Percentiles rank a stretch among this genome's conserved stretches.
Evolutionary conservation across 2,888 invertebrate species (phyloP).

Genomic region (Leptinotarsa tumamoca): DNA sequence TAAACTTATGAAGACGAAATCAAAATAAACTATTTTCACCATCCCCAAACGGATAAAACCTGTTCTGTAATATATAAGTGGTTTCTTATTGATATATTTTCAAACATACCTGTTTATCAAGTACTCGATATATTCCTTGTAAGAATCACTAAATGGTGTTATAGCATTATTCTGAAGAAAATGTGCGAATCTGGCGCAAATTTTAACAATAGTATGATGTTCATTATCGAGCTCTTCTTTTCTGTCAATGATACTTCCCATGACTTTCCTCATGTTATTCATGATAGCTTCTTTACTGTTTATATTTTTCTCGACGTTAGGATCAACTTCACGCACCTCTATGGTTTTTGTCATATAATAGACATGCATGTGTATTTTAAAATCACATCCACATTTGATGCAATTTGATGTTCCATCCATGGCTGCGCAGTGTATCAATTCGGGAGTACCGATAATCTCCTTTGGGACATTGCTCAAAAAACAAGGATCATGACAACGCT

Average conservation of each 20-base stretch:
- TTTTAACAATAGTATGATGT: constrained; percentile 52
- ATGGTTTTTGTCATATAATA: constrained; percentile 59
- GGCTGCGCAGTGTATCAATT: constrained; percentile 57
- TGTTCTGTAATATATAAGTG: too few relatives aligned
- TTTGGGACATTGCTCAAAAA: constrained; percentile 57
- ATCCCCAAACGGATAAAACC: too few relatives aligned
- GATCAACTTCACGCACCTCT: constrained; percentile 53
- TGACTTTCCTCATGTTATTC: constrained; percentile 47
- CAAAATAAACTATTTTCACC: too few relatives aligned
- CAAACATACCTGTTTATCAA: constrained; percentile 56
- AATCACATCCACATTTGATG: constrained; percentile 56
- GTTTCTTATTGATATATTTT: too few relatives aligned
- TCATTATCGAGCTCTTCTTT: constrained; percentile 55
- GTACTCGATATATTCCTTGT: constrained; percentile 59
- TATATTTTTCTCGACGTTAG: constrained; percentile 53
- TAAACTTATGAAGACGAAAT: too few relatives aligned
- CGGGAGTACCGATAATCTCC: constrained; percentile 59
- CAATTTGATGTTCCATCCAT: constrained; percentile 55
- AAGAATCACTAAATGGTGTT: constrained; percentile 59
- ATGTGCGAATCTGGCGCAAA: constrained; percentile 60
- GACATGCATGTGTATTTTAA: constrained; percentile 61
- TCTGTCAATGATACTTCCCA: constrained; percentile 48
- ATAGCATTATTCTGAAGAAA: constrained; percentile 61
- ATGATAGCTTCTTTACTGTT: constrained; percentile 50
- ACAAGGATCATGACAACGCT: constrained; percentile 62